These are phyloP conservation scores for Atractosteus spatula DNA, from an alignment of 2,113 vertebrate genomes.

Conservation along the genomic window DNA sequence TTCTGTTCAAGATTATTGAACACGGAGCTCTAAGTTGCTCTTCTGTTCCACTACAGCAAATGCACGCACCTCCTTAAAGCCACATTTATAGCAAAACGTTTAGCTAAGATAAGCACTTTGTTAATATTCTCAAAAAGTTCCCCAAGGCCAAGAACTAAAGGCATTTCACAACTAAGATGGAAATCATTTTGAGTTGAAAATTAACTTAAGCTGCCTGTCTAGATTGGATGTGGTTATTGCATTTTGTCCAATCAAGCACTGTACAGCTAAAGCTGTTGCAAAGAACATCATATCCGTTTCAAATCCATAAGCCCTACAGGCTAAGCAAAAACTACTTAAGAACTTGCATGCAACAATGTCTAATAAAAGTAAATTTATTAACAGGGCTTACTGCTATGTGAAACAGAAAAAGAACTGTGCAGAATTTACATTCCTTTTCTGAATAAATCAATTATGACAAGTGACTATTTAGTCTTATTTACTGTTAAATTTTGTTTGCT, in stretches of 20 bases:
- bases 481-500: no score
- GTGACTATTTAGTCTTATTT: no score
- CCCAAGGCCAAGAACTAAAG: conserved; percentile 19
- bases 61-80: not conserved
- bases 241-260: not conserved
- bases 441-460: no score
- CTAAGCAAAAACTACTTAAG: no score
- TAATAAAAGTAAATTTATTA: not conserved
- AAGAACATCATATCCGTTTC: not conserved
- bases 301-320: no score
- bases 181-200: conserved; percentile 45
- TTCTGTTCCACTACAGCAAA: not conserved
- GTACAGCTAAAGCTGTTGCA: not conserved
- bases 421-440: no score
- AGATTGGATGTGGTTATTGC: not conserved
- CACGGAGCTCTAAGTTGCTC: not conserved
- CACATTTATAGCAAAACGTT: conserved; percentile 43
- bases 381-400: no score
- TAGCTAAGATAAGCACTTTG: conserved; percentile 45
- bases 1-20: conserved; percentile 28
- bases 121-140: conserved; percentile 8
- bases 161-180: conserved; percentile 46
- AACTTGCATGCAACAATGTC: not conserved
- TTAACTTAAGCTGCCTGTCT: conserved; percentile 48
- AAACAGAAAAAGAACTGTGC: no score